These are phyloP conservation scores for Cephus cinctus DNA, from an alignment of 1,140 invertebrate genomes.

Conservation along the genomic window DNA sequence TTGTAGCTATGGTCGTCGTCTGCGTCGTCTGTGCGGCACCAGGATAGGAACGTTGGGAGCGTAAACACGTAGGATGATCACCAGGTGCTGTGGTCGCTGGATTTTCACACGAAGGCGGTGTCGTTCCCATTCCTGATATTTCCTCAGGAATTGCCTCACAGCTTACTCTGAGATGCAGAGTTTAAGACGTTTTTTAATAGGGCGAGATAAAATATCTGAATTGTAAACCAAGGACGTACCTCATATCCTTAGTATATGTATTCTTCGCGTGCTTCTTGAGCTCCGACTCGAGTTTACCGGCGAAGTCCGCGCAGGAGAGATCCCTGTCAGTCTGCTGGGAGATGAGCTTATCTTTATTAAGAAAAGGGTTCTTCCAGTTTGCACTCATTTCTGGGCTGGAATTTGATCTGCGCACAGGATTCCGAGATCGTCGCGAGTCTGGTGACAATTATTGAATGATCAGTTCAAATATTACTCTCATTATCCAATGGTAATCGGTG, in stretches of 20 bases:
- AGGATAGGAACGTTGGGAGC: conserved; percentile 47
- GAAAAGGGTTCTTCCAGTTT: conserved; percentile 74
- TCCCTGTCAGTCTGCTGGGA: conserved; percentile 41
- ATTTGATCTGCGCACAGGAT: conserved; percentile 82
- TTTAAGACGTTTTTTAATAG: background rate
- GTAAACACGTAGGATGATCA: conserved; percentile 37
- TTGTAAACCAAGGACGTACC: conserved; percentile 29
- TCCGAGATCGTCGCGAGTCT: conserved; percentile 62
- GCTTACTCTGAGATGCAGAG: conserved; percentile 61
- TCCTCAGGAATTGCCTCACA: conserved; percentile 90
- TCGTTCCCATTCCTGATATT: conserved; percentile 66
- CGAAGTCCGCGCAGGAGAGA: conserved; percentile 38
- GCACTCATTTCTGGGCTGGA: conserved; percentile 90
- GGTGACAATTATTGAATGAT: conserved; percentile 22
- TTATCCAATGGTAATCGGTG: conserved; percentile 2
- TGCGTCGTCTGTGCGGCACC: conserved; percentile 36
- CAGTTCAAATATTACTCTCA: conserved; percentile 5
- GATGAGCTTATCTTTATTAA: conserved; percentile 52
- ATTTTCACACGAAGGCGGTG: conserved; percentile 55
- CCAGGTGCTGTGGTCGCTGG: conserved; percentile 19
- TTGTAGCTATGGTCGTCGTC: conserved; percentile 25
- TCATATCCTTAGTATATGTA: conserved; percentile 67
- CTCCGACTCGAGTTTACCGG: conserved; percentile 49
- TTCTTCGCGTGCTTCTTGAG: conserved; percentile 65
- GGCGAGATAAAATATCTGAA: conserved; percentile 5